Percentiles rank a stretch among this genome's conserved stretches.
Conservation (phyloP, 2,797 vertebrate species). For the Kryptopterus vitreolus region DNA sequence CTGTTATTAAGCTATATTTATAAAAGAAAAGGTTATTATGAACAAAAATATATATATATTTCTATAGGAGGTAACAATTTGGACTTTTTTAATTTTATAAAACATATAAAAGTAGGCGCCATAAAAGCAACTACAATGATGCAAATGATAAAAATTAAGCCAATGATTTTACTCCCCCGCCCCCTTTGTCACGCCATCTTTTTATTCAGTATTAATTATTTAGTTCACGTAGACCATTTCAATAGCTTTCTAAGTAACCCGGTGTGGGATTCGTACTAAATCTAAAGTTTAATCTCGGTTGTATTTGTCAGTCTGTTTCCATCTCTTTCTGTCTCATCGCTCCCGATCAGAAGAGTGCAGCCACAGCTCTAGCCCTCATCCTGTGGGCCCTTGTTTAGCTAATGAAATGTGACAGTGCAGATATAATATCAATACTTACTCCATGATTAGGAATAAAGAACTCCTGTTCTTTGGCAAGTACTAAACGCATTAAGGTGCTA, state of each 20-base stretch:
- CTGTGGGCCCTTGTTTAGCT: constrained; percentile 68
- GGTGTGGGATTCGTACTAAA: constrained; percentile 53
- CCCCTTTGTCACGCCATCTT: background rate
- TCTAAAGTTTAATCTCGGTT: constrained; percentile 46
- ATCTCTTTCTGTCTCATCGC: constrained; percentile 30
- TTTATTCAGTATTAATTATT: constrained; percentile 15
- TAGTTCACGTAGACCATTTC: constrained; percentile 13
- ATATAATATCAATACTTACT: constrained; percentile 90
- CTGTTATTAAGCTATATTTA: background rate
- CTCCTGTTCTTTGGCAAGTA: constrained; percentile 76
- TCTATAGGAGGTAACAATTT: background rate
- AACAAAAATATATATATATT: background rate
- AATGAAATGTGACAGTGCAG: constrained; percentile 88
- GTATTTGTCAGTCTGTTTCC: constrained; percentile 34
- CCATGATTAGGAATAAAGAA: constrained; percentile 90
- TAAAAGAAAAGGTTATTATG: background rate
- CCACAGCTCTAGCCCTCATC: constrained; percentile 40
- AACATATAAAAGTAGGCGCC: too few species aligned
- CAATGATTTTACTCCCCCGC: background rate
- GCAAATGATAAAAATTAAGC: background rate
- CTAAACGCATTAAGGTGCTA: constrained; percentile 74
- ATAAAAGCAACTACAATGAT: background rate
- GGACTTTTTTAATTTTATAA: too few species aligned
- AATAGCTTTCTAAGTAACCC: constrained; percentile 37
- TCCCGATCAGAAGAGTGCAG: constrained; percentile 45